Evolutionary conservation across 2,113 vertebrate species (phyloP).

Genomic region (Lasiurus borealis): DNA sequence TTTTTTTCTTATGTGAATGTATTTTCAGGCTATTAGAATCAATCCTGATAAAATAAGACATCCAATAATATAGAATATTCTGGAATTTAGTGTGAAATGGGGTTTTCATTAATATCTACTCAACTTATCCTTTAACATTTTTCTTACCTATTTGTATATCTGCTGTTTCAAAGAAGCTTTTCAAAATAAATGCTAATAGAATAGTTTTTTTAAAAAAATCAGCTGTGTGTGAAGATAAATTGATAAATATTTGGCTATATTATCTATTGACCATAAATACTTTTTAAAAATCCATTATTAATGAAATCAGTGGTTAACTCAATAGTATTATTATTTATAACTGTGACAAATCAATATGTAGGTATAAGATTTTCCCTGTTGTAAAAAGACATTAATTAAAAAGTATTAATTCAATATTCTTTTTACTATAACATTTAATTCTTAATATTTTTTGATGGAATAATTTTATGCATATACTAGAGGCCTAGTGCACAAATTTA

Average conservation of each 20-base stretch:
- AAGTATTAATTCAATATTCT: background rate
- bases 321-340: background rate
- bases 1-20: background rate
- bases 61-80: background rate
- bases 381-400: background rate
- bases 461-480: background rate
- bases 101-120: background rate
- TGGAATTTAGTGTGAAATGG: background rate
- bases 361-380: background rate
- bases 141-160: background rate
- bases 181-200: background rate
- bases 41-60: background rate
- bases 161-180: background rate
- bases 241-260: background rate
- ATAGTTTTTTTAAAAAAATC: background rate
- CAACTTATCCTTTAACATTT: background rate
- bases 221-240: background rate
- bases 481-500: too few relatives aligned
- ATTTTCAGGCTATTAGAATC: background rate
- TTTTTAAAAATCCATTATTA: background rate
- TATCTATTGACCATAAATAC: background rate
- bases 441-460: background rate
- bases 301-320: background rate
- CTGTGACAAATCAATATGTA: background rate
- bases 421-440: background rate